Percentiles rank a stretch among this genome's conserved stretches.
phyloP scores from a whole-genome alignment of 2,888 invertebrate species.

The Melolontha melolontha region DNA sequence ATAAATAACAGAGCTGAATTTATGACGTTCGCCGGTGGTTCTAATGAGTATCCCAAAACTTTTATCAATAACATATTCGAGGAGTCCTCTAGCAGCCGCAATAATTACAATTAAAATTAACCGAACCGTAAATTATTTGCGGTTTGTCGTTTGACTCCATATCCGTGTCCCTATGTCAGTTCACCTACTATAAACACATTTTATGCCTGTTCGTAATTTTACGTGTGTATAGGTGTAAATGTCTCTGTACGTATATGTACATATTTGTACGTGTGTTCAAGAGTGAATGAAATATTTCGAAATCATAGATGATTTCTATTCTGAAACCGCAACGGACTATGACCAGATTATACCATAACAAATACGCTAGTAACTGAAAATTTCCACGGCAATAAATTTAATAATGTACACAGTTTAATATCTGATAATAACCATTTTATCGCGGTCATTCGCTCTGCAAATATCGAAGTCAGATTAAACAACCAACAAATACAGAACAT shows the following conservation, averaged over 20 bases:
- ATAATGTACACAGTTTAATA: constrained; percentile 14
- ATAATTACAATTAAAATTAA: constrained; percentile 52
- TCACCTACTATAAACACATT: too few relatives aligned
- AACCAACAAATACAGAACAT: not conserved
- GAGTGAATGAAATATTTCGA: too few relatives aligned
- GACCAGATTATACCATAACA: too few relatives aligned
- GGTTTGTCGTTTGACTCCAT: constrained; percentile 26
- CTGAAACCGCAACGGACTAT: too few relatives aligned
- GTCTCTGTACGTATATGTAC: too few relatives aligned
- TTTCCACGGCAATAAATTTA: constrained; percentile 11
- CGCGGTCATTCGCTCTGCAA: not conserved
- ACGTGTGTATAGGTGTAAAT: too few relatives aligned
- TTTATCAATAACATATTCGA: constrained; percentile 51
- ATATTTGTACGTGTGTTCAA: too few relatives aligned
- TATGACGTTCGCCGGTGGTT: constrained; percentile 45
- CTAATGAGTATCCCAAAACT: constrained; percentile 48
- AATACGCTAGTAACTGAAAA: not conserved
- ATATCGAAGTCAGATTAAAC: constrained; percentile 16
- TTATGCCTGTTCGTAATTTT: too few relatives aligned
- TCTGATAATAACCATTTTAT: constrained; percentile 16
- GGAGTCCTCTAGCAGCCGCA: constrained; percentile 43
- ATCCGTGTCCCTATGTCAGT: not conserved
- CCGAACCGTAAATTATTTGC: constrained; percentile 51
- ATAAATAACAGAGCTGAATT: constrained; percentile 48
- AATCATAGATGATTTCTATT: too few relatives aligned